Percentiles rank a stretch among this genome's conserved stretches.
Evolutionary conservation across 2,888 invertebrate genomes (phyloP).

Genomic region (Nesidiocoris tenuis): DNA sequence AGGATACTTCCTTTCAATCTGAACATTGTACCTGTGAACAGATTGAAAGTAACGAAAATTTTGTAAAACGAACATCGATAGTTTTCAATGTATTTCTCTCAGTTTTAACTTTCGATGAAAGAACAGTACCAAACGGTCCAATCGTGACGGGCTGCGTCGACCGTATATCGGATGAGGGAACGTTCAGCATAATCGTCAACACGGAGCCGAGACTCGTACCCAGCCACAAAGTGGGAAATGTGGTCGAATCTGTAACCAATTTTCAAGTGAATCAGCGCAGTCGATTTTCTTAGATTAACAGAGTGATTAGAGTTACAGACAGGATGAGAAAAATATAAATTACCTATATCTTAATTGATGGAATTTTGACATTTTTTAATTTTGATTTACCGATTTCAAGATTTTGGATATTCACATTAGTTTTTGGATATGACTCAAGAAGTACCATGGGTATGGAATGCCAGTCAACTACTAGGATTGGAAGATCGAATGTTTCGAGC

Average conservation of each 20-base stretch:
- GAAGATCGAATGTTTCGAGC: no score
- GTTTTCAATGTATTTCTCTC: not conserved
- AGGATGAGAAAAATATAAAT: no score
- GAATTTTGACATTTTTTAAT: no score
- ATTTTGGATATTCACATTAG: no score
- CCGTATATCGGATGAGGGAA: constrained; percentile 76
- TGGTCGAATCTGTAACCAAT: constrained; percentile 69
- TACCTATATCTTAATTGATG: no score
- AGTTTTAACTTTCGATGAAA: not conserved
- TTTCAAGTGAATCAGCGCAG: no score
- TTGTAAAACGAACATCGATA: not conserved
- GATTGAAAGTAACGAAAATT: constrained; percentile 2
- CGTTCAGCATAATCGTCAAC: constrained; percentile 83
- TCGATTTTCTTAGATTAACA: no score
- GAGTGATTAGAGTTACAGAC: no score
- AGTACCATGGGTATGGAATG: no score
- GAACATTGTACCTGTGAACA: constrained; percentile 80
- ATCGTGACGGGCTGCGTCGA: constrained; percentile 83
- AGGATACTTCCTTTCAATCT: constrained; percentile 93
- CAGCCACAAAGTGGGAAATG: constrained; percentile 92
- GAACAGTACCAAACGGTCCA: constrained; percentile 73
- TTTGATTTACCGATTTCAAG: no score
- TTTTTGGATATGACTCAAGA: no score
- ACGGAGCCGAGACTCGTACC: constrained; percentile 97
- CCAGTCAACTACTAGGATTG: no score